Conservation (phyloP, 2,797 vertebrate genomes). For the Megalops cyprinoides region DNA sequence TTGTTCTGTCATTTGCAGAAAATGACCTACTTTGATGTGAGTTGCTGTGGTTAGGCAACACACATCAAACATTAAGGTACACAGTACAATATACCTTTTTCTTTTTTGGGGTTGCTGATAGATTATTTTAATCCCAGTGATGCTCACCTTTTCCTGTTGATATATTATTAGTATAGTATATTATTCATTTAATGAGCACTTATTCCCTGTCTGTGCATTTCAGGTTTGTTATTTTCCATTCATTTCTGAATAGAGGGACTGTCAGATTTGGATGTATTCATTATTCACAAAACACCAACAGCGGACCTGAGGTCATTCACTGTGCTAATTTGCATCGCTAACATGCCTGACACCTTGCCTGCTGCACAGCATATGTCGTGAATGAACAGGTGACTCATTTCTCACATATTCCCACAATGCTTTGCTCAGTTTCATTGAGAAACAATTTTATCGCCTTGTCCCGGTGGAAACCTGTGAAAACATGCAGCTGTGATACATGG, state of each 20-base stretch:
- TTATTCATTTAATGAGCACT: background rate
- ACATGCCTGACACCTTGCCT: background rate
- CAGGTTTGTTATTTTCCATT: background rate
- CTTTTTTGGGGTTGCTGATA: no score
- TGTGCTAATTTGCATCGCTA: constrained; percentile 7
- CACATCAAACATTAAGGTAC: background rate
- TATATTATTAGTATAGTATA: background rate
- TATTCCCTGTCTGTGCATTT: background rate
- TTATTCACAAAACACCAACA: constrained; percentile 10
- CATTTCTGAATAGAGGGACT: background rate
- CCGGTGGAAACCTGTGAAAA: background rate
- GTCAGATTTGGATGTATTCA: background rate
- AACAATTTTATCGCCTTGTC: background rate
- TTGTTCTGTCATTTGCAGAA: background rate
- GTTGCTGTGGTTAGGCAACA: background rate
- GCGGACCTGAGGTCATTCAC: background rate
- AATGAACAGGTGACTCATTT: background rate
- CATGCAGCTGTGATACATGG: background rate
- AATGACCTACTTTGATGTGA: background rate
- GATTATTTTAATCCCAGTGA: no score
- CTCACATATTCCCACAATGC: background rate
- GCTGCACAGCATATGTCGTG: background rate
- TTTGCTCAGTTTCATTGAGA: background rate
- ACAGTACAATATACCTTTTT: background rate
- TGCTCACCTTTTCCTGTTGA: no score